phyloP scores from a whole-genome alignment of 2,797 vertebrate species.

The Enteromius argenteus region DNA sequence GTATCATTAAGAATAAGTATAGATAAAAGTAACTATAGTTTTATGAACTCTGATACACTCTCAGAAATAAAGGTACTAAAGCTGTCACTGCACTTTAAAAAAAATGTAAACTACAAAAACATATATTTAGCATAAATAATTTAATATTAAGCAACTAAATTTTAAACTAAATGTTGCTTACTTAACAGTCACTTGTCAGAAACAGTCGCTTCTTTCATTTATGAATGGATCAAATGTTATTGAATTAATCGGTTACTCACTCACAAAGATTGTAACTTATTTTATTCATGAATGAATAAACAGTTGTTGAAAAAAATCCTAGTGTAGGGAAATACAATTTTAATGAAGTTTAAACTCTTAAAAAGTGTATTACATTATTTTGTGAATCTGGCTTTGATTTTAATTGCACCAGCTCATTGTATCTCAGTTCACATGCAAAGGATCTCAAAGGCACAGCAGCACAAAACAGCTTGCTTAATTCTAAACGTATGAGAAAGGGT shows the following conservation, averaged over 20 bases:
- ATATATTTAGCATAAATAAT: neutral
- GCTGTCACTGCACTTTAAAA: neutral
- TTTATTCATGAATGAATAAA: neutral
- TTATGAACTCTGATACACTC: neutral
- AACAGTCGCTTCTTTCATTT: neutral
- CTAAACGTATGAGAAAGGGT: neutral
- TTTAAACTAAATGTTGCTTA: neutral
- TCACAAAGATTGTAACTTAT: neutral
- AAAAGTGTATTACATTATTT: neutral
- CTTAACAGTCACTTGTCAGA: neutral
- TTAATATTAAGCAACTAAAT: neutral
- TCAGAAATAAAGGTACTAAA: too few species aligned
- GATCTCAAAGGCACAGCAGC: conserved; percentile 26
- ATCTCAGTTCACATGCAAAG: conserved; percentile 4
- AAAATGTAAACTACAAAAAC: neutral
- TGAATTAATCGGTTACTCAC: neutral
- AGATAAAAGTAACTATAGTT: neutral
- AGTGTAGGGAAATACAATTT: neutral
- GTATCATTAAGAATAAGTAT: neutral
- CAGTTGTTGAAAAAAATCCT: neutral
- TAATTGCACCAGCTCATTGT: neutral
- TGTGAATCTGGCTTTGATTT: neutral
- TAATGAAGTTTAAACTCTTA: neutral
- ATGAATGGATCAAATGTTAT: neutral
- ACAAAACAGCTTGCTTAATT: conserved; percentile 26